These are phyloP conservation scores for Cancer borealis DNA, from an alignment of 2,888 invertebrate species.

Conservation along the genomic window DNA sequence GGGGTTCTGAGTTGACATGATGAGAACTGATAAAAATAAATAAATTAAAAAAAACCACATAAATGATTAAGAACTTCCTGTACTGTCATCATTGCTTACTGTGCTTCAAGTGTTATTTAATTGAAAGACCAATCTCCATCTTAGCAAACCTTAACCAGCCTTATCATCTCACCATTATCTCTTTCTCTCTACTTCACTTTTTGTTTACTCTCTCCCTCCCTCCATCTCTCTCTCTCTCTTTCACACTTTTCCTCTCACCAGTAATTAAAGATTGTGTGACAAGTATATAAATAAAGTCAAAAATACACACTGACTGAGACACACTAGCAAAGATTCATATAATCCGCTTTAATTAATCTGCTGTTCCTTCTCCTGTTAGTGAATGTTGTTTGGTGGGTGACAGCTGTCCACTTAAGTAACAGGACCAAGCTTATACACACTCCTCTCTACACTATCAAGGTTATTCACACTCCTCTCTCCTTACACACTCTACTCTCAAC, in stretches of 20 bases:
- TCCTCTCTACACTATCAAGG: not conserved
- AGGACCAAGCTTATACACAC: slow-evolving; percentile 28
- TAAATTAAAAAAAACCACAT: too few relatives aligned
- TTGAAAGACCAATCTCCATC: not conserved
- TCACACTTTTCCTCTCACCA: not conserved
- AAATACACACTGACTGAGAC: not conserved
- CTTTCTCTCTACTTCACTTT: too few relatives aligned
- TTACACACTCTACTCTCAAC: not conserved
- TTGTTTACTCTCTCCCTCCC: too few relatives aligned
- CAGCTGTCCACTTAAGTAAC: not conserved
- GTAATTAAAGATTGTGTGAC: not conserved
- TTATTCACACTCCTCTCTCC: not conserved
- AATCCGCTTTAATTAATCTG: not conserved
- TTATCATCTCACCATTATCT: not conserved
- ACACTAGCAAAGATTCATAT: not conserved
- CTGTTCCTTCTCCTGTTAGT: not conserved
- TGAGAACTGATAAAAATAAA: not conserved
- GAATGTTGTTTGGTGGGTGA: not conserved
- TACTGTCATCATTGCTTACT: slow-evolving; percentile 7
- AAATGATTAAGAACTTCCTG: too few relatives aligned
- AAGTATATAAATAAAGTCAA: not conserved
- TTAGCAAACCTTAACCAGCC: not conserved
- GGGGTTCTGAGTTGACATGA: not conserved
- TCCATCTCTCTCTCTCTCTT: too few relatives aligned
- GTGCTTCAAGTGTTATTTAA: not conserved